Evolutionary conservation across 2,113 vertebrate species (phyloP).

Genomic region (Stegastes partitus): DNA sequence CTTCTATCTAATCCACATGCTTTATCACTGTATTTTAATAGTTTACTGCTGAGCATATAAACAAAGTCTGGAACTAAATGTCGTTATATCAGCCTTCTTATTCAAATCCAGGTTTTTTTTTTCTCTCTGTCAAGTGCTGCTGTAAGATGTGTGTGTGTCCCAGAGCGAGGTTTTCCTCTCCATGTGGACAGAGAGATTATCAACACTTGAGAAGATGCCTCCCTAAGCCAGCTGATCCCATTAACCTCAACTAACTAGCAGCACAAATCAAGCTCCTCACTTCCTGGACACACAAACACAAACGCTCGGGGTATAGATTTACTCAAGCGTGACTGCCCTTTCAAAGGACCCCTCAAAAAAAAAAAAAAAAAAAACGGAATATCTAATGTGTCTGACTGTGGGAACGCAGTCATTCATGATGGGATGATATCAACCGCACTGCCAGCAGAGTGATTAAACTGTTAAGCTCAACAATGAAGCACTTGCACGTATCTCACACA

Average conservation of each 20-base stretch:
- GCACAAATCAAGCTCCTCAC: constrained; percentile 48
- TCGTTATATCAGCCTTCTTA: constrained; percentile 4
- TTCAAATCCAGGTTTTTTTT: constrained; percentile 42
- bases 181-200: constrained; percentile 54
- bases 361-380: constrained; percentile 34
- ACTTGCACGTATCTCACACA: background rate
- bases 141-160: constrained; percentile 23
- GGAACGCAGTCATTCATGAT: constrained; percentile 30
- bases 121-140: constrained; percentile 22
- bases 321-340: constrained; percentile 37
- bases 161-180: constrained; percentile 21
- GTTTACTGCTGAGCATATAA: constrained; percentile 25
- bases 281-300: background rate
- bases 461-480: constrained; percentile 8
- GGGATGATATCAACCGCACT: constrained; percentile 1
- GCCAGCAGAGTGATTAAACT: constrained; percentile 7
- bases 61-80: constrained; percentile 16
- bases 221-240: constrained; percentile 64
- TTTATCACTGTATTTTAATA: constrained; percentile 3
- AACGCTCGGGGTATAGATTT: constrained; percentile 7
- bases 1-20: background rate
- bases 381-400: constrained; percentile 12
- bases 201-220: constrained; percentile 59
- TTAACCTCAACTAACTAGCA: constrained; percentile 71
- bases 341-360: constrained; percentile 24